Evolutionary conservation across 2,888 invertebrate genomes (phyloP), one percentile per base, ranked within the genome.

Genomic region (Pemphredon lugubris): DNA sequence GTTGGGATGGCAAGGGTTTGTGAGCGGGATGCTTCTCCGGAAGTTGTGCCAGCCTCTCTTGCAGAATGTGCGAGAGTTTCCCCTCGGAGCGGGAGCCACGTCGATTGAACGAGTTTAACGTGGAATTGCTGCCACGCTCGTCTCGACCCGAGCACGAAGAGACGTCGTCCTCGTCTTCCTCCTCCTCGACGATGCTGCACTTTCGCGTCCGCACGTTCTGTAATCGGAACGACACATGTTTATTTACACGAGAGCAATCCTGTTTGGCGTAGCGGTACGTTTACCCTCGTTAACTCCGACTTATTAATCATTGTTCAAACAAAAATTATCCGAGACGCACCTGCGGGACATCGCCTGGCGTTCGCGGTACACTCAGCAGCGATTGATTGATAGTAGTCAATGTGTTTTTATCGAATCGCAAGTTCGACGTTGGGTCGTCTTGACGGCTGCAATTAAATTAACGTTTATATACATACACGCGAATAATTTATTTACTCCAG

Each of bases 141-240:
- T 93, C 93, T 7, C 92, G 91, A 16, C 92, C 92, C 5, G 92
- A 91, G 78, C 92, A 91, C 75, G 92, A 87, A 40, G 92, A 89
- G 73, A 91, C 92, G 81, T 95, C 96, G 84, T 97, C 97, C 86
- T 96, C 95, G 84, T 97, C 97, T 82, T 97, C 97, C 88, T 98
- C 98, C 87, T 96, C 96, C 82, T 96, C 95, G 18, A 97, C 97
- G 83, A 97, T 96, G 85, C 96, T 96, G 91, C 97, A 97, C 87
- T 97, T 97, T 53, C 97, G 93, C 20, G 94, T 93, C 53, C 96
- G 92, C 91, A 93, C 90, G 63, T 89, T 90, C 88, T 90, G 77
- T 40, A 82, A 85, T 57, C n/a, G n/a, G n/a, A 30, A 74, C 45
- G 64, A 54, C 2, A 53, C 16, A 1, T 32, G 47, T 42, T 5